Base-by-base conservation (phyloP, 2,797 vertebrate species). In the Astyanax mexicanus region DNA sequence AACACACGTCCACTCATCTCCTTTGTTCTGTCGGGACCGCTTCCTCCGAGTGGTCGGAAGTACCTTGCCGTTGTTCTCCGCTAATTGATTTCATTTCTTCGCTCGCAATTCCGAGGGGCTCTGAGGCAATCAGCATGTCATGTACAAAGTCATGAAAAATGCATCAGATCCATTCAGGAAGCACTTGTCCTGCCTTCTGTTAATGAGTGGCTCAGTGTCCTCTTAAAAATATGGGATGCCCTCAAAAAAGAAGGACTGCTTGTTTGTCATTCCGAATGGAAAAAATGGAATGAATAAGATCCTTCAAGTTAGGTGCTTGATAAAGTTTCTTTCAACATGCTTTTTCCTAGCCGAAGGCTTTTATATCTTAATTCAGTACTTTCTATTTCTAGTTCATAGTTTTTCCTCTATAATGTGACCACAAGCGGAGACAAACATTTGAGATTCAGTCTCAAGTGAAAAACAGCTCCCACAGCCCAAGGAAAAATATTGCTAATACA, bases 401-500 rank as follows among this genome's bases (percentile, higher is more conserved):
- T 35, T n/a, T n/a, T n/a, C n/a, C n/a, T n/a, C 49, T 65, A 1
- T 23, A 45, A 42, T 62, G 65, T 70, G 70, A 55, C 66, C 32
- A 35, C 38, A 70, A 72, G 49, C 51, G 70, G 38, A 52, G 45
- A 25, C 29, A 49, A 23, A 67, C 44, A 17, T 15, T 6, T 21
- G 78, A 21, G 60, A 75, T 80, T 35, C 10, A 29, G 51, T 54
- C 72, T 67, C 72, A 67, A 52, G 38, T 37, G 13, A 4, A 35
- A 54, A 76, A 70, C 23, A n/a, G 45, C 35, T 52, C 52, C 72
- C 61, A 58, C 52, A 12, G 57, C 54, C 75, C 38, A 69, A 78
- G 77, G 44, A 77, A 75, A 65, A 83, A 75, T 74, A 58, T 42
- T 68, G 40, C 78, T 75, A 80, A 78, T 80, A 54, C 72, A 71